A percentile compares a stretch with the other conserved stretches of the same genome.
Evolutionary conservation across 2,797 vertebrate species (phyloP).

Genomic region (Gallinago stenura): DNA sequence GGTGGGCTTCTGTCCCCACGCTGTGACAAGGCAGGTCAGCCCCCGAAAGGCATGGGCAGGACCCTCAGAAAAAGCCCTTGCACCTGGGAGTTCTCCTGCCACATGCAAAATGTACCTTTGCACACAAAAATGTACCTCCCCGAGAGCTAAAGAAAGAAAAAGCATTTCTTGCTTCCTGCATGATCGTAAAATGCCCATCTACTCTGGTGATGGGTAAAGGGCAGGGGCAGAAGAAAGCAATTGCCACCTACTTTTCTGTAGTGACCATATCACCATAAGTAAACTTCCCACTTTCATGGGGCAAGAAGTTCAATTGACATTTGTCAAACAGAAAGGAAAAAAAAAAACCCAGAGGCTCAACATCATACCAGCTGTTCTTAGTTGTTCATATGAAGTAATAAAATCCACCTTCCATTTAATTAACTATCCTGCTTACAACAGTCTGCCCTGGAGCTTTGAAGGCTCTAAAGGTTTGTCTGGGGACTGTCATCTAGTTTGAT

Average conservation of each 20-base stretch:
- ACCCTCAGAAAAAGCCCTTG: not conserved
- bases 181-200: not conserved
- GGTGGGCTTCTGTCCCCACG: fast-evolving
- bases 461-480: not conserved
- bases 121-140: too few relatives aligned
- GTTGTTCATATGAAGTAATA: slow-evolving; percentile 1
- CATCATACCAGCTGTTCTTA: not conserved
- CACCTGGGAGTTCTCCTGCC: too few relatives aligned
- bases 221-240: not conserved
- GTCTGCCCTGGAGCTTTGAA: not conserved
- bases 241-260: not conserved
- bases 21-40: not conserved
- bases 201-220: not conserved
- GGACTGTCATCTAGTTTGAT: slow-evolving; percentile 7
- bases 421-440: not conserved
- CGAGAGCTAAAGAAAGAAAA: not conserved
- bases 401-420: slow-evolving; percentile 27
- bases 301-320: not conserved
- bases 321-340: not conserved
- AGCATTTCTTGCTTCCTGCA: not conserved
- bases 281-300: not conserved
- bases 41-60: not conserved
- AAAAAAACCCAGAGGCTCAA: not conserved
- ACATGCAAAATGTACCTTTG: too few relatives aligned
- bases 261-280: fast-evolving